A percentile compares a stretch with the other conserved stretches of the same genome.
phyloP scores from a whole-genome alignment of 2,797 vertebrate species.

The Bovichtus diacanthus region DNA sequence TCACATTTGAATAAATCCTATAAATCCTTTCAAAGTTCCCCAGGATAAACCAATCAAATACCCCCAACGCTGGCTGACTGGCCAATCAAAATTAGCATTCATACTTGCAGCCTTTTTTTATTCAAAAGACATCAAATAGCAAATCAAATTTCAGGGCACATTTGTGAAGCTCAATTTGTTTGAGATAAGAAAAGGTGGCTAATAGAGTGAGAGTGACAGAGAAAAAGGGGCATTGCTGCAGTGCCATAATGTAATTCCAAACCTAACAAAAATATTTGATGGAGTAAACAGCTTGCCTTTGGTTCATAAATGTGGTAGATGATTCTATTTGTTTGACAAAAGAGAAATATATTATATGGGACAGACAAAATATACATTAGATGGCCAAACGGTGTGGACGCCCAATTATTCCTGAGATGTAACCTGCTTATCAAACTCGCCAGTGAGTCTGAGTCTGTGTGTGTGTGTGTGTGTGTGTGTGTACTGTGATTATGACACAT shows the following conservation, averaged over 20 bases:
- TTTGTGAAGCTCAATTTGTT: conserved; percentile 73
- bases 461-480: not conserved
- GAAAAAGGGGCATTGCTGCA: conserved; percentile 34
- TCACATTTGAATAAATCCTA: conserved; percentile 80
- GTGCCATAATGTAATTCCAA: conserved; percentile 63
- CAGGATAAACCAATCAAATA: conserved; percentile 78
- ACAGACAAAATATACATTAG: conserved; percentile 49
- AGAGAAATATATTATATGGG: conserved; percentile 49
- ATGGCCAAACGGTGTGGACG: conserved; percentile 26
- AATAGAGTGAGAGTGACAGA: conserved; percentile 58
- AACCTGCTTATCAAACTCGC: conserved; percentile 50
- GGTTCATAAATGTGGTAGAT: conserved; percentile 60
- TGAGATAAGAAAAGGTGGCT: conserved; percentile 71
- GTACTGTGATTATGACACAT: not conserved
- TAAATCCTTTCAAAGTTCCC: conserved; percentile 78
- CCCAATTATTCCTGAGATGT: conserved; percentile 49
- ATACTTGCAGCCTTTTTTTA: conserved; percentile 56
- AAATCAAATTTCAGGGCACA: conserved; percentile 70
- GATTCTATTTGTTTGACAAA: conserved; percentile 65
- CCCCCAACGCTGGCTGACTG: conserved; percentile 52
- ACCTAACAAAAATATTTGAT: conserved; percentile 66
- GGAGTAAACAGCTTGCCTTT: conserved; percentile 52
- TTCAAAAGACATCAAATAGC: conserved; percentile 73
- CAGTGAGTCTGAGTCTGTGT: not conserved
- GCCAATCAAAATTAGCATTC: conserved; percentile 79